Conservation (phyloP, 2,113 vertebrate genomes). For the Channa maculata region DNA sequence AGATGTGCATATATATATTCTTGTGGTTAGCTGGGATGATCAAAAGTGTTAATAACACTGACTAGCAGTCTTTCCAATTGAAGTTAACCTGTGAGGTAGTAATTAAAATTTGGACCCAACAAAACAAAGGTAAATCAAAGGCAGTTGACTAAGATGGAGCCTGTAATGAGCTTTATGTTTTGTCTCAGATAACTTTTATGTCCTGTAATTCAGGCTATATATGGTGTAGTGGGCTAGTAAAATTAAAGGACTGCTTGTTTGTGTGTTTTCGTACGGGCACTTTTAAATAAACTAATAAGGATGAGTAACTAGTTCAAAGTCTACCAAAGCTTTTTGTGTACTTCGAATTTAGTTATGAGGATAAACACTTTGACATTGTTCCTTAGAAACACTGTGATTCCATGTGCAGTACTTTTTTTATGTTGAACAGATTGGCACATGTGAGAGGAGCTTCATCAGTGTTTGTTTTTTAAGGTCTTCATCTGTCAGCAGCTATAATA, state of each 20-base stretch:
- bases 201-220: slow-evolving; percentile 50
- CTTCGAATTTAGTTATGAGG: too few relatives aligned
- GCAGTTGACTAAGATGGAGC: fast-evolving
- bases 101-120: slow-evolving; percentile 14
- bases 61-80: neutral
- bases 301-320: slow-evolving; percentile 12
- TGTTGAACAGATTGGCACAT: slow-evolving; percentile 46
- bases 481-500: slow-evolving; percentile 50
- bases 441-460: slow-evolving; percentile 31
- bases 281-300: neutral
- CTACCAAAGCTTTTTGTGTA: neutral
- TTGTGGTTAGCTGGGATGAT: neutral
- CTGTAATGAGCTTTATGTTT: slow-evolving; percentile 35
- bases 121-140: slow-evolving; percentile 38
- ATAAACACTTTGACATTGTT: neutral
- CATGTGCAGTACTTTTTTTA: neutral
- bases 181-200: neutral
- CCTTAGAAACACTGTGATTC: neutral
- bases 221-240: neutral
- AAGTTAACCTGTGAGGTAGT: slow-evolving; percentile 1
- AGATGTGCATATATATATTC: too few relatives aligned
- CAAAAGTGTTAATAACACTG: slow-evolving; percentile 2
- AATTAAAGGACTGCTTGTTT: slow-evolving; percentile 23
- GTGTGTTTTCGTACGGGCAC: neutral
- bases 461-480: slow-evolving; percentile 51